Base-by-base conservation (phyloP, 2,113 vertebrate genomes). In the Paracyprichromis sp. region DNA sequence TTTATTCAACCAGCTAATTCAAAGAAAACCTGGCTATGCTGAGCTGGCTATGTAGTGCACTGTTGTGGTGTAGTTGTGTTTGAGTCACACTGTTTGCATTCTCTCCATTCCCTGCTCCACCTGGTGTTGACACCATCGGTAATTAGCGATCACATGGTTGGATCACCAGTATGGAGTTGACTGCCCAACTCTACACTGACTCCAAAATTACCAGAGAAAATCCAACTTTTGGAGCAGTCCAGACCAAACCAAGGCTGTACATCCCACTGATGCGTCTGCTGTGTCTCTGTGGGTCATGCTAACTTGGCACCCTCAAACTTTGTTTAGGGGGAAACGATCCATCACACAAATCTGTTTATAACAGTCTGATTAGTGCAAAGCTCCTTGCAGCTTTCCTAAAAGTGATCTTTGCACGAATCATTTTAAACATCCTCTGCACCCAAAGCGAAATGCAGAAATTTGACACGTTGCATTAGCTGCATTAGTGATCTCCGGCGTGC, bases 111-210 rank as follows among this genome's bases (percentile, higher is more conserved):
- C 17, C 59, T 36, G 31, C 59, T 36, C 31, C 17, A 9, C 29
- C 29, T 19, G 26, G 29, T 61, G 29, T 9, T 16, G 26, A 34
- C 16, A 34, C 9, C 59, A 34, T 34, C 9, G 0, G 3, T 10
- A 34, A 34, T 63, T 19, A 19, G 57, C 3, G 8, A 61, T 61
- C 8, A 61, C 59, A 6, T 0, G 24, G 54, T 26, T 57, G 24
- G 54, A 14, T 57, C 24, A 26, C 54, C 57, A 31, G 14, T 17
- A 17, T 61, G 26, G 57, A 61, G 57, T 9, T 61, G 8, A 61
- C 14, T 61, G 57, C 29, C 57, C 57, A 61, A 19, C 16, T 31
- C 29, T 59, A 31, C 57, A 59, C 26, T 26, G 26, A 57, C 24
- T 57, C 54, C 24, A 26, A 8, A 26, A 57, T 29, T 26, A 26